A percentile compares a stretch with the other conserved stretches of the same genome.
These are phyloP conservation scores for Crax fasciolata DNA, from an alignment of 2,797 vertebrate genomes.

Conservation along the genomic window DNA sequence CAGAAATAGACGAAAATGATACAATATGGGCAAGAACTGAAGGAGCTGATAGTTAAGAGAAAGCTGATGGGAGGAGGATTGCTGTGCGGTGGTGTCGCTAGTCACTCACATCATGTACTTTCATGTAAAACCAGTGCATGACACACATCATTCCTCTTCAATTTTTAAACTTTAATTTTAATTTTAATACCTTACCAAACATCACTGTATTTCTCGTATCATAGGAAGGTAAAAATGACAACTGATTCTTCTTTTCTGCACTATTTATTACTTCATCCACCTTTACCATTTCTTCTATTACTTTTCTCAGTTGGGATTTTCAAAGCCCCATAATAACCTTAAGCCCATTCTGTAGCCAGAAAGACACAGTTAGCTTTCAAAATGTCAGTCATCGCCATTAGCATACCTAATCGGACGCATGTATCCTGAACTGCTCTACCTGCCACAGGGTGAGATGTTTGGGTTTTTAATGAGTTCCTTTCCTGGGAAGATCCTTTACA, in stretches of 20 bases:
- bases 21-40: not conserved
- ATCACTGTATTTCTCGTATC: not conserved
- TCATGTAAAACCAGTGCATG: not conserved
- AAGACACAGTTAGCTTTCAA: not conserved
- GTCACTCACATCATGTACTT: not conserved
- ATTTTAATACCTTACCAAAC: not conserved
- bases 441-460: not conserved
- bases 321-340: not conserved
- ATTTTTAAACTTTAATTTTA: slow-evolving; percentile 9
- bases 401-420: accelerated
- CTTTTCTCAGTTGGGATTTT: not conserved
- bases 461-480: not conserved
- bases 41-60: not conserved
- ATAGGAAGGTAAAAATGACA: not conserved
- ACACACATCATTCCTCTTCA: not conserved
- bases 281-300: not conserved
- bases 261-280: not conserved
- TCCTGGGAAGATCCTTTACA: not conserved
- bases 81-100: not conserved
- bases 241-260: not conserved
- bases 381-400: not conserved
- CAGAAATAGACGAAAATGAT: not conserved
- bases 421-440: not conserved
- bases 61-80: not conserved
- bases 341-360: not conserved